Percentiles rank a stretch among this genome's conserved stretches.
phyloP scores from a whole-genome alignment of 2,113 vertebrate species.

The Halichoeres trimaculatus region DNA sequence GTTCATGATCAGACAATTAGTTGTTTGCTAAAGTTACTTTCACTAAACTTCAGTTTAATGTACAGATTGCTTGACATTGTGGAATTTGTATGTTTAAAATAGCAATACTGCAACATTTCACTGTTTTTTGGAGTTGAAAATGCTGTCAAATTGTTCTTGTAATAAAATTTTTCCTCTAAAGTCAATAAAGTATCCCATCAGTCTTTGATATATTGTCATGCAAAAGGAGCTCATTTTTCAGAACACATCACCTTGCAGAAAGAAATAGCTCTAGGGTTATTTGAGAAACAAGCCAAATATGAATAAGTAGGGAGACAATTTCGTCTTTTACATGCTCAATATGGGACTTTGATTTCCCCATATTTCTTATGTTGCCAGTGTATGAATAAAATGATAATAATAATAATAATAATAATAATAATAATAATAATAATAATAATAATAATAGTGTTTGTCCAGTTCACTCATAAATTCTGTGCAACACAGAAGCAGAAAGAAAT shows the following conservation, averaged over 20 bases:
- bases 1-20: conserved; percentile 57
- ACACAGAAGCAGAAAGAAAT: not conserved
- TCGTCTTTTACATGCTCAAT: not conserved
- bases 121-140: conserved; percentile 69
- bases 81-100: conserved; percentile 73
- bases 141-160: conserved; percentile 76
- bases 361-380: too few relatives aligned
- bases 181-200: conserved; percentile 4
- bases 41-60: conserved; percentile 60
- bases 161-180: conserved; percentile 81
- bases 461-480: not conserved
- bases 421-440: too few relatives aligned
- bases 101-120: conserved; percentile 79
- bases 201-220: conserved; percentile 4
- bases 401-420: too few relatives aligned
- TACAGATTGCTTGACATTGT: conserved; percentile 76
- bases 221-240: not conserved
- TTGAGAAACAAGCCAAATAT: not conserved
- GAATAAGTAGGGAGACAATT: not conserved
- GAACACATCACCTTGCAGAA: too few relatives aligned
- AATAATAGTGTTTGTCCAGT: too few relatives aligned
- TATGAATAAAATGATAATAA: too few relatives aligned
- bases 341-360: too few relatives aligned
- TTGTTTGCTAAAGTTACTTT: conserved; percentile 57
- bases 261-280: not conserved